A percentile compares a stretch with the other conserved stretches of the same genome.
Conservation (phyloP, 1,140 invertebrate species). For the Camponotus pennsylvanicus region DNA sequence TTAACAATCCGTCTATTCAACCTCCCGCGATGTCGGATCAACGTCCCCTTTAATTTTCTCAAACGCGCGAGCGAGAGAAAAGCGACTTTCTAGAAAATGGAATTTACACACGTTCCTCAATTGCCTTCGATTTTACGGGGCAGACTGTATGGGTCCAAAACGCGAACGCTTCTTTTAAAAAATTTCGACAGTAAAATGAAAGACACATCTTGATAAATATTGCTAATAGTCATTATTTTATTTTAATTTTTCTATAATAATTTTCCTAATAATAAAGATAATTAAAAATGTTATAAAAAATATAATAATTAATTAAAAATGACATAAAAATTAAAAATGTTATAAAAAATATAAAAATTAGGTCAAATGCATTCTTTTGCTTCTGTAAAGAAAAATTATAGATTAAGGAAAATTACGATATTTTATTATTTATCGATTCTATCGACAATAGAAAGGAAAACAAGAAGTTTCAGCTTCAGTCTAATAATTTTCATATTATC, state of each 20-base stretch:
- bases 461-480: neutral
- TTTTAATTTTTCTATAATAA: neutral
- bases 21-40: conserved; percentile 26
- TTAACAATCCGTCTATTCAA: conserved; percentile 48
- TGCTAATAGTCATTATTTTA: neutral
- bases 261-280: neutral
- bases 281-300: no score
- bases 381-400: neutral
- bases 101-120: neutral
- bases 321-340: no score
- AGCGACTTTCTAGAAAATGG: neutral
- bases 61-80: conserved; percentile 13
- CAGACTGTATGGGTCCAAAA: neutral
- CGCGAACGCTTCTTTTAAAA: no score
- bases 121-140: neutral
- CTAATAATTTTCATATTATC: neutral
- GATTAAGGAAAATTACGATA: neutral
- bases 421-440: neutral
- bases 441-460: neutral
- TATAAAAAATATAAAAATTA: no score
- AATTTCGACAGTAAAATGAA: neutral
- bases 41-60: conserved; percentile 38
- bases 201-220: neutral
- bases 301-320: no score
- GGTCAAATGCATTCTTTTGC: neutral